Conservation (phyloP, 2,888 invertebrate genomes). For the Stenotaenia linearis region DNA sequence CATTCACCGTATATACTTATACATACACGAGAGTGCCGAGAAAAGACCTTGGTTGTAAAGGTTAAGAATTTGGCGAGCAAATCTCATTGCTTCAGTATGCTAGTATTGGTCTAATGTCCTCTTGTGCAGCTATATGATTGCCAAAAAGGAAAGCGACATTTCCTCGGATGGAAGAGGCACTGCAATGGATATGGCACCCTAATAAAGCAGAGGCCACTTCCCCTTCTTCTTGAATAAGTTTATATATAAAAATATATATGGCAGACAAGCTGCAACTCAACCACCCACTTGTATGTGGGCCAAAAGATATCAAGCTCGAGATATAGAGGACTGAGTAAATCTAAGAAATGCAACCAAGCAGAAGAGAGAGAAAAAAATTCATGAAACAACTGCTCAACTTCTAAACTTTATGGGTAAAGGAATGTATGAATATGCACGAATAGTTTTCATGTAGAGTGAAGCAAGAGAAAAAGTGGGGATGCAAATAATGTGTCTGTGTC, state of each 20-base stretch:
- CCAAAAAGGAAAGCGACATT: conserved; percentile 3
- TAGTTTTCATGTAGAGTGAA: not conserved
- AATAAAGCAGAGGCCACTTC: conserved; percentile 1
- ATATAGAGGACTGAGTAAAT: not conserved
- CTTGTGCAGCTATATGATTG: not conserved
- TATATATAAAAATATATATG: not conserved
- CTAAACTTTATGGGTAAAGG: not conserved
- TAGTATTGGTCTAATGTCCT: not conserved
- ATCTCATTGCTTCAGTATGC: not conserved
- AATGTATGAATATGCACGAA: not conserved
- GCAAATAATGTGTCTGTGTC: not conserved
- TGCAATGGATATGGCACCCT: not conserved
- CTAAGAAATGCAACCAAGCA: not conserved
- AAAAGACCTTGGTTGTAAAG: not conserved
- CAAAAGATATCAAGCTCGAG: not conserved
- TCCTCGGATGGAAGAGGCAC: not conserved
- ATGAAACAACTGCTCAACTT: not conserved
- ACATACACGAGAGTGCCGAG: not conserved
- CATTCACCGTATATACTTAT: too few relatives aligned
- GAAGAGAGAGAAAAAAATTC: not conserved
- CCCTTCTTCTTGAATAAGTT: not conserved
- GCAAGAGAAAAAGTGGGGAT: not conserved
- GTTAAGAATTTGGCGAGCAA: conserved; percentile 4
- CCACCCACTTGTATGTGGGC: conserved; percentile 1
- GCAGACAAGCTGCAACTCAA: not conserved